Base-by-base conservation (phyloP, 2,888 invertebrate genomes). In the Eudemis profundana region DNA sequence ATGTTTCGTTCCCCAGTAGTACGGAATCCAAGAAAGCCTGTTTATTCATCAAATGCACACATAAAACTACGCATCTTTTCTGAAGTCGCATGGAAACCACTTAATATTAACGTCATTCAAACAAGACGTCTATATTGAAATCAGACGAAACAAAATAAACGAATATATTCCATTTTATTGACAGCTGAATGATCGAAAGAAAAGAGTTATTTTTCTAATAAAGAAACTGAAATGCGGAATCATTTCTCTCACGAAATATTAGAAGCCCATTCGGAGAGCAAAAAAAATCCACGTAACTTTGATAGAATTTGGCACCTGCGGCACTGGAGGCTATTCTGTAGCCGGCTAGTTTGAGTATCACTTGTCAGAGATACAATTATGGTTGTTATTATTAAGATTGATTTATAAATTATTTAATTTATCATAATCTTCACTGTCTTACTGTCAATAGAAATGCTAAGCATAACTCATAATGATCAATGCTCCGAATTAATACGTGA, bases 231-330 rank as follows among this genome's bases (percentile, higher is more conserved):
- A 40, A 50, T n/a, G 14, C 14, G 21, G 8, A 40, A 5, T n/a
- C 27, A n/a, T 17, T 51, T 2, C 1, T 15, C 40, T 10, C 19
- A 15, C 3, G 46, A 27, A 54, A 62, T 54, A 62, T 62, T 38
- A 44, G 61, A 46, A 61, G 51, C 46, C 36, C 53, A 61, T 61
- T 61, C 27, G 40, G 19, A 5, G 38, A 14, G 29, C 12, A 47
- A 47, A 40, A 62, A 44, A 62, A 54, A 46, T 53, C 38, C 29
- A 17, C 27, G 47, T 40, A 62, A 62, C 47, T 62, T 62, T 54
- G 54, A 61, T 62, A 54, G 62, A 62, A 62, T 47, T 53, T 19
- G 46, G 62, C 62, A 62, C 62, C 54, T 62, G 62, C 17, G 54
- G 14, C 8, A 27, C 27, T 19, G 46, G 61, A 54, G 47, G 17